Percentiles rank a stretch among this genome's conserved stretches.
Conservation (phyloP, 2,797 vertebrate species). For the Cephalopachus bancanus region DNA sequence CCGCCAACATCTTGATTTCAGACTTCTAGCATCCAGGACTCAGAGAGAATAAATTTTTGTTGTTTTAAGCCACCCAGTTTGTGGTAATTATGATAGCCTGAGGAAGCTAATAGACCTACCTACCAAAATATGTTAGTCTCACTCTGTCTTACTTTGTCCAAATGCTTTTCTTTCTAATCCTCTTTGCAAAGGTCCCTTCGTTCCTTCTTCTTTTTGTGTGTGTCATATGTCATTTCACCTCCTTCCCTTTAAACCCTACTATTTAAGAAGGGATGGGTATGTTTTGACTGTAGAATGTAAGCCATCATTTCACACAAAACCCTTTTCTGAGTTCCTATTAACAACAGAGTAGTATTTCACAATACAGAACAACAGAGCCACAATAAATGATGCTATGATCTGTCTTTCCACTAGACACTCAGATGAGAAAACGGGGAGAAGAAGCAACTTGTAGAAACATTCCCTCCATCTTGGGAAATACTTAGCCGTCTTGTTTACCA, state of each 20-base stretch:
- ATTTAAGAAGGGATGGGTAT: background rate
- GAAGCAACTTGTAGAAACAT: slow-evolving; percentile 60
- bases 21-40: background rate
- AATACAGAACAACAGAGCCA: background rate
- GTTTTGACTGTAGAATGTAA: background rate
- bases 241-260: background rate
- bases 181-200: slow-evolving; percentile 23
- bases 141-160: background rate
- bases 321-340: background rate
- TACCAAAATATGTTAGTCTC: background rate
- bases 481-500: slow-evolving; percentile 69
- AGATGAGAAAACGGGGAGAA: slow-evolving; percentile 68
- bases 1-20: background rate
- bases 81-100: background rate
- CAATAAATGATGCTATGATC: slow-evolving; percentile 44
- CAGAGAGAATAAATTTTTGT: background rate
- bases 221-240: background rate
- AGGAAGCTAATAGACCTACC: background rate
- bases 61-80: background rate
- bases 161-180: background rate
- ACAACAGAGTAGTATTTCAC: background rate
- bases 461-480: slow-evolving; percentile 60
- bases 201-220: slow-evolving; percentile 44
- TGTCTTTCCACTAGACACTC: slow-evolving; percentile 52
- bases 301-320: background rate